Conservation (phyloP, 2,888 invertebrate genomes). For the Diarsia brunnea region DNA sequence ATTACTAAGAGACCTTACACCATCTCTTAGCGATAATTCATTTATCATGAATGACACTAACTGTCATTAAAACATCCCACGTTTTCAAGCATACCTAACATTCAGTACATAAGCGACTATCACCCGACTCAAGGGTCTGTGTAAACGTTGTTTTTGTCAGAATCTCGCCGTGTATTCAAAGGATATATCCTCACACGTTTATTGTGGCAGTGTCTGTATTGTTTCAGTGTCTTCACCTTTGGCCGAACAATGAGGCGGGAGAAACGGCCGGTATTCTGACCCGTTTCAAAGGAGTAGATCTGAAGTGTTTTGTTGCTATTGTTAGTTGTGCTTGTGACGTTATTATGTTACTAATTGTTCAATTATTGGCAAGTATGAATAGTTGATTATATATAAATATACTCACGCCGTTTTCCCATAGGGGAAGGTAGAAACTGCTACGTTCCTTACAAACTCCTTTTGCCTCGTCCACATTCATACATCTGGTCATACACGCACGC, state of each 20-base stretch:
- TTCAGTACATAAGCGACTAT: neutral
- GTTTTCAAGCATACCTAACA: neutral
- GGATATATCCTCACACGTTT: constrained; percentile 49
- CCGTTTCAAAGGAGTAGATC: constrained; percentile 36
- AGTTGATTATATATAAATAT: too few species aligned
- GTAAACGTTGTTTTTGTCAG: constrained; percentile 47
- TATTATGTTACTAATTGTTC: neutral
- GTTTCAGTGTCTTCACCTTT: constrained; percentile 51
- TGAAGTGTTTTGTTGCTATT: constrained; percentile 19
- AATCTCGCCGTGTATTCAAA: constrained; percentile 48
- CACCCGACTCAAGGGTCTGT: constrained; percentile 12
- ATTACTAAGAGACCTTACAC: too few species aligned
- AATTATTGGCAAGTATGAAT: neutral
- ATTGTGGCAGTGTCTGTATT: constrained; percentile 54
- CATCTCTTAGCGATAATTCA: neutral
- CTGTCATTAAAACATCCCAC: neutral
- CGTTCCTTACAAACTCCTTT: too few species aligned
- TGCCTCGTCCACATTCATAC: too few species aligned
- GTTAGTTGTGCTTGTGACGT: constrained; percentile 11
- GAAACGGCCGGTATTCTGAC: constrained; percentile 25
- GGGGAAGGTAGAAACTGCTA: too few species aligned
- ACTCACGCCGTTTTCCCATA: too few species aligned
- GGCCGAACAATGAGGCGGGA: constrained; percentile 38
- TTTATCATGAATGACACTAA: neutral
- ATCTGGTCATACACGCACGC: too few species aligned